phyloP scores from a whole-genome alignment of 2,888 invertebrate genomes.

The Ornithoptera alexandrae region DNA sequence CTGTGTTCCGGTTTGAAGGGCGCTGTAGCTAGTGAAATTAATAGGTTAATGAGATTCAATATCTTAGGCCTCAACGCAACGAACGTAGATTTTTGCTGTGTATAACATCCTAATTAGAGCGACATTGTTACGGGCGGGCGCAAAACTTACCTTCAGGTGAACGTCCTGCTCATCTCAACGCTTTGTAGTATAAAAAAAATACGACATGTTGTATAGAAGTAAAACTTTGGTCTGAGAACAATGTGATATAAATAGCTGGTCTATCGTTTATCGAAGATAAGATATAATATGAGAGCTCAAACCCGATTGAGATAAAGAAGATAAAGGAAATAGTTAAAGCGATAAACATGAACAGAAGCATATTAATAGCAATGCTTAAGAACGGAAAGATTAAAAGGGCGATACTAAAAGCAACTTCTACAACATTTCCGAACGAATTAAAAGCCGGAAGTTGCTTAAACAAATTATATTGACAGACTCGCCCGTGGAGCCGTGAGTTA shows the following conservation, averaged over 20 bases:
- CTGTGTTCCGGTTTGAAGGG: too few species aligned
- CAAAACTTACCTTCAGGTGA: too few species aligned
- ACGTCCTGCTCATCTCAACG: too few species aligned
- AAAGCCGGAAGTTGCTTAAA: constrained; percentile 14
- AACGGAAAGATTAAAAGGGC: constrained; percentile 6
- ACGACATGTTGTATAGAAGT: too few species aligned
- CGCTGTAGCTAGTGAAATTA: too few species aligned
- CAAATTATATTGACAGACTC: constrained; percentile 37
- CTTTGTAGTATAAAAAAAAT: too few species aligned
- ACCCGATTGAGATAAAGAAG: neutral
- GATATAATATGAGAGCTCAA: neutral
- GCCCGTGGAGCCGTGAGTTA: constrained; percentile 35
- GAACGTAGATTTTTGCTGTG: too few species aligned
- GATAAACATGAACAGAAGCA: neutral
- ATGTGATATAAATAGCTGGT: neutral
- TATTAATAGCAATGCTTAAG: neutral
- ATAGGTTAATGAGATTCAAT: too few species aligned
- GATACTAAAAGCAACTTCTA: constrained; percentile 12
- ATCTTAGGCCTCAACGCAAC: too few species aligned
- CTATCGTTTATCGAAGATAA: neutral
- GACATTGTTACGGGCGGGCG: too few species aligned
- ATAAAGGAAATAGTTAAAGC: neutral
- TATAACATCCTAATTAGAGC: too few species aligned
- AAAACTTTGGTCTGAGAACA: too few species aligned
- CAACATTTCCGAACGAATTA: constrained; percentile 13